Evolutionary conservation across 1,140 invertebrate genomes (phyloP).

Genomic region (Melanaphis sacchari): DNA sequence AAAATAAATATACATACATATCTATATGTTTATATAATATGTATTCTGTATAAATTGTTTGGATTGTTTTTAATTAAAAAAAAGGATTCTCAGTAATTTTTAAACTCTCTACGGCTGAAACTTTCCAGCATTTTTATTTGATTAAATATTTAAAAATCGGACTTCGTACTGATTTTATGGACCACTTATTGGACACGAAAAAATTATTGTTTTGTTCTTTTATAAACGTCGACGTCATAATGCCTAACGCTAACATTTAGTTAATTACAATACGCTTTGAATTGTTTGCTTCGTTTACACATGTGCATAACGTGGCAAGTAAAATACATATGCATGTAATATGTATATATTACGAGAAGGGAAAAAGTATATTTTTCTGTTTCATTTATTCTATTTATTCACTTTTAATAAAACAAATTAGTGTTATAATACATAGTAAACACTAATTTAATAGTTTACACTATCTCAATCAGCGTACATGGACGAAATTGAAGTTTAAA

Average conservation of each 20-base stretch:
- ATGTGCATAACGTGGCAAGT: not conserved
- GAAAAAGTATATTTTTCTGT: not conserved
- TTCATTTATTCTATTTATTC: not conserved
- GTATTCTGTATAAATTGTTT: not conserved
- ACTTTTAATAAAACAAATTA: not conserved
- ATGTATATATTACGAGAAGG: not conserved
- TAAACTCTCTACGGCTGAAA: not conserved
- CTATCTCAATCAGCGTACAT: not conserved
- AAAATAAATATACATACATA: not conserved
- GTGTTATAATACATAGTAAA: not conserved
- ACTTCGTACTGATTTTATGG: not conserved
- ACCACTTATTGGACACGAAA: not conserved
- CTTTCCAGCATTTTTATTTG: constrained; percentile 2
- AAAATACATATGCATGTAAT: not conserved
- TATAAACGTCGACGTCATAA: not conserved
- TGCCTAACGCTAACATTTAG: constrained; percentile 4
- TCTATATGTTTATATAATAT: not conserved
- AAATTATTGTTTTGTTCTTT: constrained; percentile 1
- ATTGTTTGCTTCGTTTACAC: not conserved
- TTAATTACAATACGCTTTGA: not conserved
- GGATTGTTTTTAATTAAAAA: constrained; percentile 16
- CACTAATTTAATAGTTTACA: not conserved
- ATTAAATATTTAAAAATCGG: constrained; percentile 12
- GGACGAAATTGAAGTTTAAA: too few relatives aligned
- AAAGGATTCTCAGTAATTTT: constrained; percentile 14